Conservation (phyloP, 1,140 invertebrate genomes). For the Penaeus indicus region DNA sequence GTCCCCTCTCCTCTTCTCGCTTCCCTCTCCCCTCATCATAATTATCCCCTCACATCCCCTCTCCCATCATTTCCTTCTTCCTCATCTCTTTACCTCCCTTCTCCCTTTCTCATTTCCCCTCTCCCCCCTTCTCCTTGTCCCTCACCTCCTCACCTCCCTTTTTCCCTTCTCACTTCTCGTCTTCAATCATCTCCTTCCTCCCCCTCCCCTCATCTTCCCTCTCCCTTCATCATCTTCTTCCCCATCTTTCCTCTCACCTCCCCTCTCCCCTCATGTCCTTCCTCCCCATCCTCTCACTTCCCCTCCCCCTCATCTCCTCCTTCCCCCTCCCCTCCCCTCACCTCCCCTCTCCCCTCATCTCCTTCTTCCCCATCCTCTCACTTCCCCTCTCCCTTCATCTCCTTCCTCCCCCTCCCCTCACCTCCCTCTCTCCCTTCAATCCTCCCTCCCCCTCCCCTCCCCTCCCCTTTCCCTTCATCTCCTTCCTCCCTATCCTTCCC, state of each 20-base stretch:
- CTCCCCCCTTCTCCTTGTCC: too few species aligned
- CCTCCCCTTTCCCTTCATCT: not conserved
- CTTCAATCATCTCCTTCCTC: not conserved
- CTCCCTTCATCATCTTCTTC: conserved; percentile 9
- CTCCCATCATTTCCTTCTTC: too few species aligned
- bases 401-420: not conserved
- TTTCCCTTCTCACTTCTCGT: not conserved
- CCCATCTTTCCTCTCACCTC: not conserved
- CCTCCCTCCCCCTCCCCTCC: not conserved
- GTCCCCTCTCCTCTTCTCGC: too few species aligned
- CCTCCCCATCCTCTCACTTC: not conserved
- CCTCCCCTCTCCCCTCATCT: not conserved
- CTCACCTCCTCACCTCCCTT: not conserved
- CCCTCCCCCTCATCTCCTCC: not conserved
- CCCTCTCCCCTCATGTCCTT: not conserved
- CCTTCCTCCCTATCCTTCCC: not conserved
- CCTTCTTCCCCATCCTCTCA: not conserved
- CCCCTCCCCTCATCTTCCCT: not conserved
- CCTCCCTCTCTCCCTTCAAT: not conserved
- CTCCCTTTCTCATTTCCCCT: too few species aligned
- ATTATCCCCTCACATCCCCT: too few species aligned
- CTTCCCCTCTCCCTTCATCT: not conserved
- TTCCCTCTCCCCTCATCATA: too few species aligned
- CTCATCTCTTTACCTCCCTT: too few species aligned
- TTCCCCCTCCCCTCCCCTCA: conserved; percentile 2